phyloP scores from a whole-genome alignment of 2,797 vertebrate genomes.

The Erpetoichthys calabaricus region DNA sequence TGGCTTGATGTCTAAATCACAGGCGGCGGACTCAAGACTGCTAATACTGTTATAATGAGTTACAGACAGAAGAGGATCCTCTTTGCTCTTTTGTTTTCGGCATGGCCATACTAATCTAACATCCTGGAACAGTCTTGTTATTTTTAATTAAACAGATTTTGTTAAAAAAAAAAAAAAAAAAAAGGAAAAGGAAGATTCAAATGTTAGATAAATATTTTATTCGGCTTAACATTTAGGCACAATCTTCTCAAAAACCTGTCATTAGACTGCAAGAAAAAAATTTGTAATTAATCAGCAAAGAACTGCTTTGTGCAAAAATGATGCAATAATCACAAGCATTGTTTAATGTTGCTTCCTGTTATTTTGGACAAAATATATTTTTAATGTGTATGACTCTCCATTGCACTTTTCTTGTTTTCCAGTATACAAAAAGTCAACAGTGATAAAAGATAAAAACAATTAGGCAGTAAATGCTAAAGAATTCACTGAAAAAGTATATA shows the following conservation, averaged over 20 bases:
- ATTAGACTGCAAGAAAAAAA: slow-evolving; percentile 1
- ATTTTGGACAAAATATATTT: too few species aligned
- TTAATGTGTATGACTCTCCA: too few species aligned
- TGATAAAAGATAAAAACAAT: too few species aligned
- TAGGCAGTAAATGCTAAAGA: too few species aligned
- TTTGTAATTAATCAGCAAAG: slow-evolving; percentile 4
- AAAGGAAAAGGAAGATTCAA: too few species aligned
- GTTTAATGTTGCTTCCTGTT: too few species aligned
- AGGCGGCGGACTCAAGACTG: slow-evolving; percentile 3
- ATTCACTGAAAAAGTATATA: too few species aligned
- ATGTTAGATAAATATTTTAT: too few species aligned
- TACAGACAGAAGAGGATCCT: slow-evolving; percentile 1
- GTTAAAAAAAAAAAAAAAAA: not conserved
- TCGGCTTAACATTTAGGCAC: too few species aligned
- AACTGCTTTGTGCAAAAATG: not conserved
- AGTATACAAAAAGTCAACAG: too few species aligned
- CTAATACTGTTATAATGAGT: slow-evolving; percentile 15
- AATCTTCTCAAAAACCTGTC: not conserved
- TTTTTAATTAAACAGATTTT: slow-evolving; percentile 8
- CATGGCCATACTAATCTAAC: slow-evolving; percentile 5
- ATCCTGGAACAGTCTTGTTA: slow-evolving; percentile 8
- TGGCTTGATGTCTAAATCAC: slow-evolving; percentile 19
- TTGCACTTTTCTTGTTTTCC: too few species aligned
- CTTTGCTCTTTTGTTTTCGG: slow-evolving; percentile 5
- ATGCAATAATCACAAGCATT: not conserved